A percentile compares a stretch with the other conserved stretches of the same genome.
Conservation (phyloP, 2,888 invertebrate species). For the Eupithecia pulchellata region DNA sequence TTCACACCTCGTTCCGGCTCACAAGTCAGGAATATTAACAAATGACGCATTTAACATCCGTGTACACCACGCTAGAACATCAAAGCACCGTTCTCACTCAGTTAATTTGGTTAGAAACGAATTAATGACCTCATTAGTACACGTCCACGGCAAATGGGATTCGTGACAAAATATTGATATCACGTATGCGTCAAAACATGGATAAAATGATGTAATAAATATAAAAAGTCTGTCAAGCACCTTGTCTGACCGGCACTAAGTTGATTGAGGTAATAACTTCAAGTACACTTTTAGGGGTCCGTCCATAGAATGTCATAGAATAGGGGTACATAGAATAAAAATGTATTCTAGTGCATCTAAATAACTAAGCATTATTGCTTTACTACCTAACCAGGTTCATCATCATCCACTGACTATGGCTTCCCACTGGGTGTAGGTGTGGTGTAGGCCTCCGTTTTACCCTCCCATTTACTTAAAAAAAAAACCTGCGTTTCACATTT, state of each 20-base stretch:
- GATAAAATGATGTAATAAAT: conserved; percentile 69
- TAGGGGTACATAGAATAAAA: too few relatives aligned
- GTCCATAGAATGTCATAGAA: conserved; percentile 30
- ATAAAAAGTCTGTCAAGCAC: conserved; percentile 72
- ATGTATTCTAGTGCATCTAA: not conserved
- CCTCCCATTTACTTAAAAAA: too few relatives aligned
- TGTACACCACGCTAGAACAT: conserved; percentile 63
- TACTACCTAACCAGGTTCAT: too few relatives aligned
- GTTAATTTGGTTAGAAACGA: conserved; percentile 79
- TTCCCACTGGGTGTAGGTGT: too few relatives aligned
- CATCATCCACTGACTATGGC: too few relatives aligned
- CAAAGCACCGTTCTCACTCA: conserved; percentile 66
- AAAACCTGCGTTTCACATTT: too few relatives aligned
- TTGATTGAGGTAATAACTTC: conserved; percentile 65
- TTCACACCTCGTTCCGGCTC: conserved; percentile 48
- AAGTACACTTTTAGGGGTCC: conserved; percentile 60
- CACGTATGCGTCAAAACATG: conserved; percentile 67
- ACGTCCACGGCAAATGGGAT: conserved; percentile 74
- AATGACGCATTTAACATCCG: conserved; percentile 52
- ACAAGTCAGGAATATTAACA: conserved; percentile 58
- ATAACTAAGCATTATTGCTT: too few relatives aligned
- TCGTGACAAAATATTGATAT: conserved; percentile 85
- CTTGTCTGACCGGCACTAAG: conserved; percentile 80
- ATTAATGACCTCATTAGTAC: conserved; percentile 81
- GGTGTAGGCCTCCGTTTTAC: too few relatives aligned